Percentiles rank a stretch among this genome's conserved stretches.
phyloP scores from a whole-genome alignment of 1,140 invertebrate species.

The Drosophila burlai region DNA sequence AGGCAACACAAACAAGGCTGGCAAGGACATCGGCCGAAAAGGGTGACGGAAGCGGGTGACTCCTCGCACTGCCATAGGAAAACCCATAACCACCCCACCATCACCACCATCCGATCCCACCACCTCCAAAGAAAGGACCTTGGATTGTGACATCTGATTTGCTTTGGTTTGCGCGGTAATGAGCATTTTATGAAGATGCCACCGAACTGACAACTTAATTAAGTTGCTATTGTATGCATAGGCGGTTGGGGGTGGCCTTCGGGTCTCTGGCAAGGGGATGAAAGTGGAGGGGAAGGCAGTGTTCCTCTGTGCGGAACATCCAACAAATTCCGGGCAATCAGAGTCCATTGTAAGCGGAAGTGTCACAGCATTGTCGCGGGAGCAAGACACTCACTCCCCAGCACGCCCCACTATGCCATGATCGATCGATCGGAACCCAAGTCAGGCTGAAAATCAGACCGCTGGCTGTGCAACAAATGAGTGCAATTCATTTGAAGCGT shows the following conservation, averaged over 20 bases:
- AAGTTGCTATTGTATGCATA: conserved; percentile 72
- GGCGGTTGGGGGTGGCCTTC: conserved; percentile 31
- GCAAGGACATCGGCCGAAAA: conserved; percentile 47
- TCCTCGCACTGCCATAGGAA: conserved; percentile 25
- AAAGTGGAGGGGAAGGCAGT: background rate
- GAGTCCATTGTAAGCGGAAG: conserved; percentile 48
- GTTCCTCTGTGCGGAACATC: conserved; percentile 18
- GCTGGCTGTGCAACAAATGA: conserved; percentile 73
- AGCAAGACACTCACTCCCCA: background rate
- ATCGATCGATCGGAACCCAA: conserved; percentile 55
- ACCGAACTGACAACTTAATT: conserved; percentile 76
- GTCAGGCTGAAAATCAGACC: conserved; percentile 22
- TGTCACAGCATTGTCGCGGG: conserved; percentile 18
- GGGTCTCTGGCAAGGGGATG: background rate
- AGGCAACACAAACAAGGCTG: conserved; percentile 64
- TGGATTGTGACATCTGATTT: conserved; percentile 74
- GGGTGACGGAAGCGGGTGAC: conserved; percentile 52
- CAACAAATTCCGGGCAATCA: conserved; percentile 59
- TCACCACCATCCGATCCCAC: conserved; percentile 2
- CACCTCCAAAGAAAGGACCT: conserved; percentile 49
- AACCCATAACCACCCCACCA: conserved; percentile 15
- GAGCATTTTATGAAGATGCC: conserved; percentile 76
- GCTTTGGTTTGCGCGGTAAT: conserved; percentile 63
- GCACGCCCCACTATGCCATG: conserved; percentile 44
- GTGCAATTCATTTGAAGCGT: conserved; percentile 73